Conservation (phyloP, 2,113 vertebrate species). For the Himantopus leucocephalus region DNA sequence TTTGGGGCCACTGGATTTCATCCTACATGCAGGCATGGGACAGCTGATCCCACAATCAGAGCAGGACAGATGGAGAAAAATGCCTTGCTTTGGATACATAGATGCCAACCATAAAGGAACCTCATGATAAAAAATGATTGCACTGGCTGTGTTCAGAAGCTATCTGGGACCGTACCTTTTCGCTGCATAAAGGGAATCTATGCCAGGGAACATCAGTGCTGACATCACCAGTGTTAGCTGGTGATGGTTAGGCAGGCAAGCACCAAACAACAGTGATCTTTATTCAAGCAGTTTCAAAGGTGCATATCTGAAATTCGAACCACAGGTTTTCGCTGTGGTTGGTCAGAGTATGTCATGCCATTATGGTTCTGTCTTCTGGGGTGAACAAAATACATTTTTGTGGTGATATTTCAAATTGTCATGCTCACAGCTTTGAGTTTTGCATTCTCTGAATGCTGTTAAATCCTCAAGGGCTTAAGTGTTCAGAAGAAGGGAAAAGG, state of each 20-base stretch:
- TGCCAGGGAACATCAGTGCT: neutral
- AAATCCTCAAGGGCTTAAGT: slow-evolving; percentile 1
- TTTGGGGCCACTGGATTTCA: neutral
- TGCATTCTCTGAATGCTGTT: neutral
- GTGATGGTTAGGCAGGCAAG: neutral
- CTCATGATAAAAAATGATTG: neutral
- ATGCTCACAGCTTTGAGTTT: neutral
- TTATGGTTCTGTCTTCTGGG: neutral
- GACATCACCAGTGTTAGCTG: neutral
- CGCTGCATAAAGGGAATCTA: neutral
- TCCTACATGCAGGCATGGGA: fast-evolving
- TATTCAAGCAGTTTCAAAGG: neutral
- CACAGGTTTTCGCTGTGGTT: neutral
- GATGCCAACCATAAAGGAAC: neutral
- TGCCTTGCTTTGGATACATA: neutral
- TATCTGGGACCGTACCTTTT: neutral
- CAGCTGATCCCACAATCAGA: neutral
- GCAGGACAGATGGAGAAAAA: neutral
- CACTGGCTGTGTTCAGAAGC: neutral
- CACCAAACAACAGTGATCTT: neutral
- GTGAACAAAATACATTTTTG: neutral
- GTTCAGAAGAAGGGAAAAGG: neutral
- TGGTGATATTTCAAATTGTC: neutral
- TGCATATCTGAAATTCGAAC: neutral
- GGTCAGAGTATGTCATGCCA: neutral